Conservation (phyloP, 2,797 vertebrate species). For the Pipistrellus pygmaeus region DNA sequence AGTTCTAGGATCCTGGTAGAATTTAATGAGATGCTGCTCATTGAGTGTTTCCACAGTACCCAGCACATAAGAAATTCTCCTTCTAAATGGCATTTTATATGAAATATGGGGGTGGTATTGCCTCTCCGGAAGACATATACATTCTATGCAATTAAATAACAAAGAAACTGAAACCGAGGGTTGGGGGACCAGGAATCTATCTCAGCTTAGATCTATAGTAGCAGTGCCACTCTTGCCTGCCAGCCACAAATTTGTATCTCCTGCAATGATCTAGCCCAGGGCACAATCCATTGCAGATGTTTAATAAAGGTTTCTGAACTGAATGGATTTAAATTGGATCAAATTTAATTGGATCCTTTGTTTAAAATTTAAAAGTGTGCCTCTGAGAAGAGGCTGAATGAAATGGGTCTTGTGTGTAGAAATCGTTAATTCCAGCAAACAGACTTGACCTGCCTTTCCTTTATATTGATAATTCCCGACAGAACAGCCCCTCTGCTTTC, state of each 20-base stretch:
- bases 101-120: conserved; percentile 24
- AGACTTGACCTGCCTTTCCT: conserved; percentile 50
- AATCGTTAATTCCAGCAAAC: conserved; percentile 64
- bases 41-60: neutral
- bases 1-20: conserved; percentile 30
- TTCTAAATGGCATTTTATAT: conserved; percentile 59
- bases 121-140: conserved; percentile 25
- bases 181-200: conserved; percentile 11
- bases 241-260: conserved; percentile 41
- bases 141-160: conserved; percentile 64
- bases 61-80: conserved; percentile 23
- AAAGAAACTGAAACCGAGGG: conserved; percentile 53
- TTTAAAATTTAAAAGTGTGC: conserved; percentile 79
- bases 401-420: conserved; percentile 38
- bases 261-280: conserved; percentile 52
- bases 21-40: conserved; percentile 52
- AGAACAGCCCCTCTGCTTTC: conserved; percentile 19
- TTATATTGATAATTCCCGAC: conserved; percentile 55
- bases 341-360: conserved; percentile 81
- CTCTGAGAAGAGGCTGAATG: conserved; percentile 69
- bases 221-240: neutral
- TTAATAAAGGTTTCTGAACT: conserved; percentile 80
- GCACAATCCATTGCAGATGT: conserved; percentile 67
- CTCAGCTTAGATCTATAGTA: neutral
- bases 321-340: conserved; percentile 80